Percentiles rank a stretch among this genome's conserved stretches.
Conservation (phyloP, 1,140 invertebrate species). For the Metaphire vulgaris region DNA sequence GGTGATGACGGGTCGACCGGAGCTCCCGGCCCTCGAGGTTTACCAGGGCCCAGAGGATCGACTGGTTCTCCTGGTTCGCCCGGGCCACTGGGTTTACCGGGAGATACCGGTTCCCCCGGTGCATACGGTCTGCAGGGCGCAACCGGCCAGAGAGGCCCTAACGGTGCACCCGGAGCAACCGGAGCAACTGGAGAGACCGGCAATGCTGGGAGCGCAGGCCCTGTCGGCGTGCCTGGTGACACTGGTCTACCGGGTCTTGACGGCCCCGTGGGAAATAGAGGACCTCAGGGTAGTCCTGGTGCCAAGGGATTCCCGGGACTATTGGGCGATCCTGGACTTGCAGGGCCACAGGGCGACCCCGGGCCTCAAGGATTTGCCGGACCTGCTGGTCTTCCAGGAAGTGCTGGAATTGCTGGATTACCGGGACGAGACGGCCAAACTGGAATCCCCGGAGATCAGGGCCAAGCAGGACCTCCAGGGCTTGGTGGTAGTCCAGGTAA, state of each 20-base stretch:
- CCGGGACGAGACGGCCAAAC: background rate
- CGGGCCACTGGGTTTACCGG: background rate
- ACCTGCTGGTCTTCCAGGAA: background rate
- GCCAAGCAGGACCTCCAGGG: background rate
- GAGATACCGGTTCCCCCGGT: background rate
- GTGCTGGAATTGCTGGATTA: background rate
- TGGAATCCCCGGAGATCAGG: background rate
- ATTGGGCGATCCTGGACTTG: background rate
- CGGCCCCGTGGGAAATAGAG: conserved; percentile 42
- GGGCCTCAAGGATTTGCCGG: background rate
- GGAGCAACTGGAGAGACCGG: conserved; percentile 32
- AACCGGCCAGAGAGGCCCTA: conserved; percentile 8
- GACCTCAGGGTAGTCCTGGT: conserved; percentile 31
- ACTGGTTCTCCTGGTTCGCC: conserved; percentile 3
- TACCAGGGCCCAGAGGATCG: background rate
- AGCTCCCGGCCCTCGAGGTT: background rate
- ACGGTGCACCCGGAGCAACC: background rate
- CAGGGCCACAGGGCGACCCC: background rate
- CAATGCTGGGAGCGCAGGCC: conserved; percentile 38
- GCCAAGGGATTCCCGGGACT: background rate
- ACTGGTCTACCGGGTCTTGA: conserved; percentile 32
- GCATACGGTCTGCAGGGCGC: background rate
- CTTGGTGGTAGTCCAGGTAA: too few species aligned
- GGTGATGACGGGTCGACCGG: background rate
- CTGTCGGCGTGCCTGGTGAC: conserved; percentile 40